These are phyloP conservation scores for Apodemia hepburni DNA, from an alignment of 2,888 invertebrate species.

Conservation along the genomic window DNA sequence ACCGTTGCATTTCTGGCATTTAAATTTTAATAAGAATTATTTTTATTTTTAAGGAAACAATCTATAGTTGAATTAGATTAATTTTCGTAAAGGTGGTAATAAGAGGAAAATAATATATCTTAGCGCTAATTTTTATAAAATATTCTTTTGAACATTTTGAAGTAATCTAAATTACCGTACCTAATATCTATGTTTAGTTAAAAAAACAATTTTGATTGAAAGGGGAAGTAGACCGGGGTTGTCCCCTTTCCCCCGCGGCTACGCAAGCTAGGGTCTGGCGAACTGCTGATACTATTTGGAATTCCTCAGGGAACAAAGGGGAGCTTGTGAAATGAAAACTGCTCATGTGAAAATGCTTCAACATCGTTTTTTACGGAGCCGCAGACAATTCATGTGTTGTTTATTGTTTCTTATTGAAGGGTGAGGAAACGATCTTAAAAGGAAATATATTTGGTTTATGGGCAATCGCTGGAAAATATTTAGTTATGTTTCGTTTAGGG, in stretches of 20 bases:
- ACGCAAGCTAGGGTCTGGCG: slow-evolving; percentile 52
- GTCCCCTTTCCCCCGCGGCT: slow-evolving; percentile 50
- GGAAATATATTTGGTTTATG: slow-evolving; percentile 55
- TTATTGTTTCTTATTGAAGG: slow-evolving; percentile 55
- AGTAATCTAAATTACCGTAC: slow-evolving; percentile 26
- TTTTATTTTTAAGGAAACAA: background rate
- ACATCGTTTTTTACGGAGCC: slow-evolving; percentile 75
- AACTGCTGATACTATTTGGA: slow-evolving; percentile 66
- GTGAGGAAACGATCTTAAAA: slow-evolving; percentile 28
- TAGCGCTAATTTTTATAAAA: too few species aligned
- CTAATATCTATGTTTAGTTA: slow-evolving; percentile 28
- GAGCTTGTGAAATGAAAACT: slow-evolving; percentile 69
- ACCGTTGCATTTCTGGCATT: background rate
- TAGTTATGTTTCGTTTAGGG: slow-evolving; percentile 15
- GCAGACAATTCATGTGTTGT: slow-evolving; percentile 71
- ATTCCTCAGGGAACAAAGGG: slow-evolving; percentile 70
- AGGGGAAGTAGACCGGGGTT: slow-evolving; percentile 47
- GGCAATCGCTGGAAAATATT: slow-evolving; percentile 41
- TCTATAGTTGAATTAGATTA: background rate
- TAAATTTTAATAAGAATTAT: too few species aligned
- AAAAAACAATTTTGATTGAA: slow-evolving; percentile 43
- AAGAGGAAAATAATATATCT: background rate
- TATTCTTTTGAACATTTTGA: slow-evolving; percentile 7
- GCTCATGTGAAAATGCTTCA: slow-evolving; percentile 75
- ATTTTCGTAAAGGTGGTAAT: background rate